Evolutionary conservation across 2,797 vertebrate genomes (phyloP).

Genomic region (Catostomus latipinnis): DNA sequence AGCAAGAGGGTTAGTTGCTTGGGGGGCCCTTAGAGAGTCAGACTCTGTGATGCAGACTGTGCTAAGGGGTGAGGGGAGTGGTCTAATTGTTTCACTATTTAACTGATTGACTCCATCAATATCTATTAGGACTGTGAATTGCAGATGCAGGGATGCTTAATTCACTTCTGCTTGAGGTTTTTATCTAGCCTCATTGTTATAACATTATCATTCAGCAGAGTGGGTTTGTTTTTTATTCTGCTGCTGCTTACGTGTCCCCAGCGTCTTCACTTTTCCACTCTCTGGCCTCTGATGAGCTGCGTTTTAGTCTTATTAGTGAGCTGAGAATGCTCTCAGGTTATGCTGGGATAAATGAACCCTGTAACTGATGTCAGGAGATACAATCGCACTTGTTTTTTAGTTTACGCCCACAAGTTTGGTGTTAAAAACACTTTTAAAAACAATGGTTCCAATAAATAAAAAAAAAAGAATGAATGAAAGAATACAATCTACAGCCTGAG

Average conservation of each 20-base stretch:
- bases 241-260: conserved; percentile 21
- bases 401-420: background rate
- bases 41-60: conserved; percentile 28
- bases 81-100: conserved; percentile 81
- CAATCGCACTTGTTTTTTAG: background rate
- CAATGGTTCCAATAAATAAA: background rate
- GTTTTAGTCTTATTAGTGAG: conserved; percentile 26
- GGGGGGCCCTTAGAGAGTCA: conserved; percentile 32
- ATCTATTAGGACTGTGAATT: conserved; percentile 74
- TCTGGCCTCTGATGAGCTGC: conserved; percentile 4
- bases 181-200: conserved; percentile 41
- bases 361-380: conserved; percentile 14
- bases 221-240: conserved; percentile 16
- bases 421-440: conserved; percentile 17
- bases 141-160: conserved; percentile 56
- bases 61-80: conserved; percentile 48
- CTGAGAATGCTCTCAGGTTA: background rate
- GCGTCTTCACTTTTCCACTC: conserved; percentile 8
- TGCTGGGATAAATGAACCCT: conserved; percentile 16
- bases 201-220: conserved; percentile 49
- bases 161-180: conserved; percentile 33
- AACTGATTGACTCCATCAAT: conserved; percentile 82
- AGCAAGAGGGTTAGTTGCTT: conserved; percentile 49
- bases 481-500: background rate
- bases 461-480: too few species aligned